phyloP scores from a whole-genome alignment of 2,113 vertebrate genomes.

The Meriones unguiculatus region DNA sequence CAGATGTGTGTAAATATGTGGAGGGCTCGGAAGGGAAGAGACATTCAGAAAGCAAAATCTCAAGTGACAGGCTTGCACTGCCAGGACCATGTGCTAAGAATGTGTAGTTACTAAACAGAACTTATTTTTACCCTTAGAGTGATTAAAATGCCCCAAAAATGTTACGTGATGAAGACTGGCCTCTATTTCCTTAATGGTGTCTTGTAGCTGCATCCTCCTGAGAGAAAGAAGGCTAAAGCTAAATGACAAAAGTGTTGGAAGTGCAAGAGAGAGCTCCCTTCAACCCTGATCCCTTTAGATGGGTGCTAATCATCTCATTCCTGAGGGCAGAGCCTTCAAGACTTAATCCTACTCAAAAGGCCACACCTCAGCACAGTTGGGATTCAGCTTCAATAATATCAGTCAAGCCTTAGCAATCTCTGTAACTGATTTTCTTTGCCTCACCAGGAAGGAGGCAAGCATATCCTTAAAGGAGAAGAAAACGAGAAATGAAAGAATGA shows the following conservation, averaged over 20 bases:
- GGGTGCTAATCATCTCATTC: background rate
- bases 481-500: background rate
- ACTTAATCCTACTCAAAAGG: background rate
- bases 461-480: background rate
- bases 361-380: background rate
- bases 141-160: background rate
- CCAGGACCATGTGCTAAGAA: background rate
- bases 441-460: constrained; percentile 6
- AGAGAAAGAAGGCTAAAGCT: background rate
- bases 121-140: background rate
- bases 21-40: background rate
- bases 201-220: background rate
- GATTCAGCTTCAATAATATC: background rate
- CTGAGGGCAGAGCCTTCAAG: background rate
- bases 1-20: background rate
- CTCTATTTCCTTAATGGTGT: background rate
- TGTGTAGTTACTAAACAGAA: too few species aligned
- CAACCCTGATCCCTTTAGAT: background rate
- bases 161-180: background rate
- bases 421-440: background rate
- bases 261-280: background rate
- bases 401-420: background rate
- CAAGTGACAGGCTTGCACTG: background rate
- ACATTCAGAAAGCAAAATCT: background rate
- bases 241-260: background rate